A percentile compares a stretch with the other conserved stretches of the same genome.
These are phyloP conservation scores for Guaruba guarouba DNA, from an alignment of 2,113 vertebrate species.

Conservation along the genomic window DNA sequence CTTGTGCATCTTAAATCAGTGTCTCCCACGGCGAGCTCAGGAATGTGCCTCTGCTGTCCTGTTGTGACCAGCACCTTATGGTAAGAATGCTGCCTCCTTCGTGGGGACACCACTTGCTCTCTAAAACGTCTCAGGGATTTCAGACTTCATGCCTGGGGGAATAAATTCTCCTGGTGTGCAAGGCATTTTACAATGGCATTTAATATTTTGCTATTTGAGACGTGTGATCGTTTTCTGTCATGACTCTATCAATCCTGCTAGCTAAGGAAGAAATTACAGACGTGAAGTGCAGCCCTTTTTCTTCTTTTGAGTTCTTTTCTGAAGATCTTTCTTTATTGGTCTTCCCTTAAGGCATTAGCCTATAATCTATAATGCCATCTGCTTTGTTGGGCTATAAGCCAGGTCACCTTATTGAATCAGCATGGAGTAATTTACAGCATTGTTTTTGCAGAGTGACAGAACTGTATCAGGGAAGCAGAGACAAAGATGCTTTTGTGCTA, in stretches of 20 bases:
- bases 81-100: neutral
- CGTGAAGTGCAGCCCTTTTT: neutral
- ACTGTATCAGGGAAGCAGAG: neutral
- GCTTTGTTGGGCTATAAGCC: slow-evolving; percentile 42
- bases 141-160: neutral
- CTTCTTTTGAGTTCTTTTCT: slow-evolving; percentile 2
- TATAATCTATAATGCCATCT: slow-evolving; percentile 63
- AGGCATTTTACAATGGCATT: neutral
- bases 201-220: neutral
- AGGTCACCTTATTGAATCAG: slow-evolving; percentile 58
- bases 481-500: neutral
- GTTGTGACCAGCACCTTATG: fast-evolving
- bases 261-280: neutral
- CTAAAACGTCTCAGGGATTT: neutral
- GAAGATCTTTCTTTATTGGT: neutral
- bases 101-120: fast-evolving
- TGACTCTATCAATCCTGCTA: neutral
- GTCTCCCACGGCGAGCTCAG: fast-evolving
- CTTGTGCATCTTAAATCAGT: neutral
- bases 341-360: slow-evolving; percentile 34
- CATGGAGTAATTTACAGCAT: neutral
- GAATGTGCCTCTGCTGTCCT: neutral
- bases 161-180: neutral
- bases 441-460: neutral
- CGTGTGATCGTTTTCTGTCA: neutral